phyloP scores from a whole-genome alignment of 2,113 vertebrate genomes.

The Grammomys surdaster region DNA sequence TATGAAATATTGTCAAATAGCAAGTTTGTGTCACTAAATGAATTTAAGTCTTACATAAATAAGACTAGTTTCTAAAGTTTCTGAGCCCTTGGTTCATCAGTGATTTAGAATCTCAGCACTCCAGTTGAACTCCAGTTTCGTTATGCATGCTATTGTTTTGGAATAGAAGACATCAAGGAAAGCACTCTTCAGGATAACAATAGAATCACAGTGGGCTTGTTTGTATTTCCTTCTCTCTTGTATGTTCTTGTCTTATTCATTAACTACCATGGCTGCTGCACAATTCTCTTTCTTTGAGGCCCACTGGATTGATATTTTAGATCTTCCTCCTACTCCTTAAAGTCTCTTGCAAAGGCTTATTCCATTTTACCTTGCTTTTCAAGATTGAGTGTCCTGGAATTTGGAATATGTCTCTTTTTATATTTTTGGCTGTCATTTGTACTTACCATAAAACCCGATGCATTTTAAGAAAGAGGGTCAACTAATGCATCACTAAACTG shows the following conservation, averaged over 20 bases:
- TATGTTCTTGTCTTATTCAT: not conserved
- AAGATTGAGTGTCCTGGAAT: not conserved
- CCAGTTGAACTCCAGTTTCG: not conserved
- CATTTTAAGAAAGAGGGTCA: not conserved
- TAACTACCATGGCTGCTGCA: not conserved
- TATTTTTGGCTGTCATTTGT: not conserved
- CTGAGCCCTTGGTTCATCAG: not conserved
- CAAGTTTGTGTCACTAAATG: not conserved
- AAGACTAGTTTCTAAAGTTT: too few species aligned
- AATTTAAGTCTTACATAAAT: not conserved
- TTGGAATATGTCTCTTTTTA: not conserved
- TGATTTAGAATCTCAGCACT: not conserved
- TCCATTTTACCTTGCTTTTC: not conserved
- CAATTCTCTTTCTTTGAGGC: not conserved
- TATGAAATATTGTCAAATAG: not conserved
- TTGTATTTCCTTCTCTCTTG: not conserved
- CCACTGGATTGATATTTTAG: not conserved
- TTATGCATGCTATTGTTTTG: not conserved
- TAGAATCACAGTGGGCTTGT: not conserved
- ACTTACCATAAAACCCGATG: not conserved
- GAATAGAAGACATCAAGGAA: not conserved
- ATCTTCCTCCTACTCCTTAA: not conserved
- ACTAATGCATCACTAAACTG: not conserved
- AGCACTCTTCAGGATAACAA: not conserved
- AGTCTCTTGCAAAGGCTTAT: not conserved